phyloP scores from a whole-genome alignment of 2,113 vertebrate species.

The Ophiodon elongatus region DNA sequence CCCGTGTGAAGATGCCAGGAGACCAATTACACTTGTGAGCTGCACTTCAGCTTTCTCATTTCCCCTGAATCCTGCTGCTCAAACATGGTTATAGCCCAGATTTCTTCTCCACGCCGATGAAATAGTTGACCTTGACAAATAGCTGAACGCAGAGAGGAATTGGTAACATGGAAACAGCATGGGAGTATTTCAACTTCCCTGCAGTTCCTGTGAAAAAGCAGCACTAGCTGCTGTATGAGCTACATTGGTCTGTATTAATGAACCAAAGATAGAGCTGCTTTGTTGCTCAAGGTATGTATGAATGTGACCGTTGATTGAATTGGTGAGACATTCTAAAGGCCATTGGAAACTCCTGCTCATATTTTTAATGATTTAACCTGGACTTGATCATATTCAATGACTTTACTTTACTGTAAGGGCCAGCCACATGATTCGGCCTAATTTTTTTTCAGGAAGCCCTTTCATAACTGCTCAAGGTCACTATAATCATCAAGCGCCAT shows the following conservation, averaged over 20 bases:
- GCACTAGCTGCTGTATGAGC: not conserved
- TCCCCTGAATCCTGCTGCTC: slow-evolving; percentile 74
- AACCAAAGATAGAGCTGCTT: slow-evolving; percentile 26
- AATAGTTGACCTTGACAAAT: slow-evolving; percentile 79
- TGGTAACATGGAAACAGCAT: slow-evolving; percentile 53
- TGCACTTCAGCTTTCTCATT: slow-evolving; percentile 75
- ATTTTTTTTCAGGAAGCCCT: slow-evolving; percentile 15
- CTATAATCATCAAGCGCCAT: slow-evolving; percentile 14
- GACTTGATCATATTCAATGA: slow-evolving; percentile 13
- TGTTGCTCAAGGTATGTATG: slow-evolving; percentile 42
- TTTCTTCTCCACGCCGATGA: slow-evolving; percentile 55
- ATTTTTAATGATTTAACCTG: slow-evolving; percentile 30
- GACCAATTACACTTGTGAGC: slow-evolving; percentile 82
- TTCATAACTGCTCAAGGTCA: slow-evolving; percentile 35
- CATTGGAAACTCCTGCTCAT: not conserved
- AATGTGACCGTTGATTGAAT: slow-evolving; percentile 48
- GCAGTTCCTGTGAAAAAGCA: slow-evolving; percentile 28
- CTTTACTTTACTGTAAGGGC: slow-evolving; percentile 26
- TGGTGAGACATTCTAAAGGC: not conserved
- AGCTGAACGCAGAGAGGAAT: slow-evolving; percentile 50
- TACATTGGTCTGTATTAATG: slow-evolving; percentile 19
- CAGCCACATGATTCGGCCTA: not conserved
- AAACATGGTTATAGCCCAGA: slow-evolving; percentile 64
- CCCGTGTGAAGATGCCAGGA: slow-evolving; percentile 79
- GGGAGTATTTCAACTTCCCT: slow-evolving; percentile 43